Base-by-base conservation (phyloP, 2,888 invertebrate species). In the Rapana venosa region DNA sequence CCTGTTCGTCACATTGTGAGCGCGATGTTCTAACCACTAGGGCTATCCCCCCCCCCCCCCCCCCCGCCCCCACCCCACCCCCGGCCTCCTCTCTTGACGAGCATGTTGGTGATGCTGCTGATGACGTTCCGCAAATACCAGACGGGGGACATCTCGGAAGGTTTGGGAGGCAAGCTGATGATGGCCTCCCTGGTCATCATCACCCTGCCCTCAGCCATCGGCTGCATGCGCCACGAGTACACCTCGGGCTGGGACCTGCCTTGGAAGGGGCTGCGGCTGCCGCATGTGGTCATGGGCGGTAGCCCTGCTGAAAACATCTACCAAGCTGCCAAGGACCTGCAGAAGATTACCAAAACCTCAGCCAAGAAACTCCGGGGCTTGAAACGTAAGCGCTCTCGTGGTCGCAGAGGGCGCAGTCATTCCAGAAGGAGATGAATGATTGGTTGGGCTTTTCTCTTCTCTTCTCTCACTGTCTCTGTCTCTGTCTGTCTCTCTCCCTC, bases 201-300 rank as follows among this genome's bases (percentile, higher is more conserved):
- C 32, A 86, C 86, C 35, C 32, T 86, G 58, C 86, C 86, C 22
- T n/a, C 86, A 1, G 61, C 66, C 1, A 13, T 86, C 1, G 86
- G 86, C 86, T 35, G 86, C 86, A 32, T 86, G 61, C 86, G 86
- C 61, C 58, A 66, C 26, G 86, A 86, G 22, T 66, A 86, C 32
- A 30, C 30, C 61, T 8, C 86, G 2, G 86, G 86, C 86, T 86
- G 61, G 86, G 86, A 86, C 66, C 35, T 86, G 61, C 86, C 86
- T 32, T 86, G 86, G 86, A 30, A 66, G 61, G 86, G 86, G 5
- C 86, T 86, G 17, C 30, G 86, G 32, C 35, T 86, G 20, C 86
- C 86, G 22, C 32, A 86, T 5, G 86, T 86, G 4, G 26, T 11
- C 17, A 17, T 66, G 32, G 86, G 86, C 0, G 58, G 58, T 32